Percentiles rank a stretch among this genome's conserved stretches.
Evolutionary conservation across 2,888 invertebrate genomes (phyloP).

Genomic region (Phorcus lineatus): DNA sequence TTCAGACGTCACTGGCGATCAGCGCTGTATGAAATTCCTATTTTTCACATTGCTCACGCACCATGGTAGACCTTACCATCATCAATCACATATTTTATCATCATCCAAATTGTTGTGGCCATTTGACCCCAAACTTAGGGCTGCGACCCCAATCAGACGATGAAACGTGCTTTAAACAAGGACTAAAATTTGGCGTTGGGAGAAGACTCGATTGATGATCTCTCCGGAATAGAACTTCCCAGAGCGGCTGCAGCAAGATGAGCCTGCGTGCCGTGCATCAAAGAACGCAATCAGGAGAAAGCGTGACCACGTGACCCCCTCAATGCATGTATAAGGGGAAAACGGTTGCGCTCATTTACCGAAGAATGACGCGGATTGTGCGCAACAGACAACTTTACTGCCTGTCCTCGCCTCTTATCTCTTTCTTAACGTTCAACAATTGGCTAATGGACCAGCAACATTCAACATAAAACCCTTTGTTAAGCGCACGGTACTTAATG

Average conservation of each 20-base stretch:
- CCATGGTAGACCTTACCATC: not conserved
- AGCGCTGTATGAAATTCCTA: not conserved
- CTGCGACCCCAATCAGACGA: conserved; percentile 15
- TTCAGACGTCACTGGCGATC: not conserved
- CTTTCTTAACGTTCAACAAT: not conserved
- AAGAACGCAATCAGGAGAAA: conserved; percentile 7
- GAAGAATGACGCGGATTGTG: not conserved
- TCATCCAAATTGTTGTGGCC: conserved; percentile 14
- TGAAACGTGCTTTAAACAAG: conserved; percentile 9
- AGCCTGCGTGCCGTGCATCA: not conserved
- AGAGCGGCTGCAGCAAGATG: not conserved
- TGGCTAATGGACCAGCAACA: not conserved
- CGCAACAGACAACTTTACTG: too few species aligned
- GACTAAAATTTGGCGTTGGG: not conserved
- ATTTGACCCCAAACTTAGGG: conserved; percentile 8
- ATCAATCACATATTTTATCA: conserved; percentile 20
- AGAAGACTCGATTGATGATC: conserved; percentile 8
- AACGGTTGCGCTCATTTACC: not conserved
- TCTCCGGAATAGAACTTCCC: conserved; percentile 11
- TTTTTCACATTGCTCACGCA: not conserved
- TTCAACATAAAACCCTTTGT: too few species aligned
- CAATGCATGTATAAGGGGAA: not conserved
- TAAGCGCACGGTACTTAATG: too few species aligned
- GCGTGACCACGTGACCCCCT: conserved; percentile 8
- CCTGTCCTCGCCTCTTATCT: too few species aligned